These are phyloP conservation scores for Dicranocentrus wangi DNA, from an alignment of 2,888 invertebrate species.

Conservation along the genomic window DNA sequence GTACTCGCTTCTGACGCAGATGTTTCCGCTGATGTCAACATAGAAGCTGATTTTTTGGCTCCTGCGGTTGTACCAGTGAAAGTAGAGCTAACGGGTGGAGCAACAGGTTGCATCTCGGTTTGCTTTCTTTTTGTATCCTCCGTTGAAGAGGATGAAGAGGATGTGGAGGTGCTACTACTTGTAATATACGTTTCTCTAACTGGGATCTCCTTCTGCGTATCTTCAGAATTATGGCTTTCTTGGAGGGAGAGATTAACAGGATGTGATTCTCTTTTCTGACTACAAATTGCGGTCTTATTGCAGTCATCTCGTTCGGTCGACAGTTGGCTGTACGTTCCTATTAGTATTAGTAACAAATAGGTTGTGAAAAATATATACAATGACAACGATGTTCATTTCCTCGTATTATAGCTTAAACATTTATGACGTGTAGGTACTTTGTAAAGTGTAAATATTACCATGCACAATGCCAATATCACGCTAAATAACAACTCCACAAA, in stretches of 20 bases:
- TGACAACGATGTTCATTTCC: no score
- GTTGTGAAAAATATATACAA: no score
- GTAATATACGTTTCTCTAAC: conserved; percentile 42
- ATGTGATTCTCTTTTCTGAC: conserved; percentile 8
- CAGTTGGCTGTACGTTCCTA: conserved; percentile 30
- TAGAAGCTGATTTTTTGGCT: conserved; percentile 30
- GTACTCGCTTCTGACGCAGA: conserved; percentile 52
- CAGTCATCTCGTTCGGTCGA: conserved; percentile 40
- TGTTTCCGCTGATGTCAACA: conserved; percentile 43
- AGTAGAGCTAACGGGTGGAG: conserved; percentile 31
- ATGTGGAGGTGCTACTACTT: conserved; percentile 22
- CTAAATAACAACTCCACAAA: no score
- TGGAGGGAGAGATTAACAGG: conserved; percentile 18
- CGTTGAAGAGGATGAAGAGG: conserved; percentile 34
- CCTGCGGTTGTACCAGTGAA: conserved; percentile 19
- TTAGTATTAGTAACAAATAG: conserved; percentile 8
- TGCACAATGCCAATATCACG: no score
- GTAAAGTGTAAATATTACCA: no score
- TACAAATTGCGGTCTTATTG: conserved; percentile 6
- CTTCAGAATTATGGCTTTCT: no score
- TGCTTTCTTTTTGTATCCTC: conserved; percentile 34
- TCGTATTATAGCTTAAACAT: no score
- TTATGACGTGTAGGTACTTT: no score
- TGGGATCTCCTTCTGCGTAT: neutral
- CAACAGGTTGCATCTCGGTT: conserved; percentile 56